phyloP scores from a whole-genome alignment of 2,888 invertebrate genomes.

The Drosophila dives region DNA sequence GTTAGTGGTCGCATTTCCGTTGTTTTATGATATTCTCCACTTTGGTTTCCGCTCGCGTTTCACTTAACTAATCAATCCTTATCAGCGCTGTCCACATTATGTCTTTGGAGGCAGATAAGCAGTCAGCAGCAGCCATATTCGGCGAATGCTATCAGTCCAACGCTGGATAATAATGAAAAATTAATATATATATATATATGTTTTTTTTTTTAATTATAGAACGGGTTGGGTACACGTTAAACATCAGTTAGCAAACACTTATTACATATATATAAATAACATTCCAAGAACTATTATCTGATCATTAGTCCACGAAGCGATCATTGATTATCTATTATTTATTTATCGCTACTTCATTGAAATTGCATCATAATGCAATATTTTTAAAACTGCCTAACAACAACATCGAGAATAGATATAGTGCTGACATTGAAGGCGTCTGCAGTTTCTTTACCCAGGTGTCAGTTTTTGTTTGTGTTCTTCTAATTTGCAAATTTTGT shows the following conservation, averaged over 20 bases:
- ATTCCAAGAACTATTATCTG: conserved; percentile 29
- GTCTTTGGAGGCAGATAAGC: conserved; percentile 57
- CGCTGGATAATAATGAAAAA: conserved; percentile 48
- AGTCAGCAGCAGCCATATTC: conserved; percentile 20
- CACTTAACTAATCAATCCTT: conserved; percentile 28
- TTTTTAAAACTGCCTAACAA: conserved; percentile 6
- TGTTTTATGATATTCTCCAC: conserved; percentile 7
- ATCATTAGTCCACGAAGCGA: conserved; percentile 37
- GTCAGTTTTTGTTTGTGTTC: not conserved
- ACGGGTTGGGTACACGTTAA: not conserved
- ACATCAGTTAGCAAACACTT: not conserved
- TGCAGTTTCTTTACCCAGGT: conserved; percentile 26
- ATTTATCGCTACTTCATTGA: conserved; percentile 9
- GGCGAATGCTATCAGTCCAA: conserved; percentile 28
- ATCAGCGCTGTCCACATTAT: conserved; percentile 40
- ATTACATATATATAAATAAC: conserved; percentile 1
- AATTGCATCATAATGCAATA: conserved; percentile 41
- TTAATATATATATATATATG: not conserved
- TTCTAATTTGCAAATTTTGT: conserved; percentile 19
- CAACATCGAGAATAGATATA: not conserved
- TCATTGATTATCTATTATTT: conserved; percentile 10
- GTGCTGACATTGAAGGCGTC: conserved; percentile 20
- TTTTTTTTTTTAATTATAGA: conserved; percentile 2
- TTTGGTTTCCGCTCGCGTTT: conserved; percentile 35
- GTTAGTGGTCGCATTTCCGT: conserved; percentile 53